Evolutionary conservation across 2,797 vertebrate genomes (phyloP), one percentile per base, ranked within the genome.

Genomic region (Syngnathus rostellatus): DNA sequence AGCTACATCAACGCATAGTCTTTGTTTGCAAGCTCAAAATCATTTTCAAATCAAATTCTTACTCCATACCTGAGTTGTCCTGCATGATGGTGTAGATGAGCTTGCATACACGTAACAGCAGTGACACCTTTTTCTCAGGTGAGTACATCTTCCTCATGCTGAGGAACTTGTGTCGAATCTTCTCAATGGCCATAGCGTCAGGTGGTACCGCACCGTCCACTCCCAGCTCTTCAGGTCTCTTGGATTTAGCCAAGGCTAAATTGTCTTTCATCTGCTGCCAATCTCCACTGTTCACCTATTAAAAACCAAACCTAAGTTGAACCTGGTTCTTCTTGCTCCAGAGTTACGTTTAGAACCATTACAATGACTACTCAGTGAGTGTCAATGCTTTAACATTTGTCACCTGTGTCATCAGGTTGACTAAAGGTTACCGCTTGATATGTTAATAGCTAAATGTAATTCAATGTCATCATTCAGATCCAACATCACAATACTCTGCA

Each of bases 31-130:
- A 39, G 23, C 17, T 23, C 59, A 23, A 8, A 43, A 45, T 23
- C 5, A 23, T 37, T 7, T 8, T 43, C n/a, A 43, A 38, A 46
- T 23, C 1, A 39, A 8, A 43, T 62, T 7, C 3, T 16, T 23
- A 67, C 14, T 51, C 12, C 62, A 54, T 88, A 99, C 97, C 96
- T 83, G 97, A 98, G 92, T 97, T 95, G 81, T 93, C 96, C 88
- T 97, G 95, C 95, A 98, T 98, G 77, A 96, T 93, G 12, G 93
- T 96, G 86, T 98, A 99, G 85, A 99, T 98, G 73, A 98, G 85
- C 81, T 99, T 99, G 86, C 97, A 99, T 68, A 98, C 93, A 53
- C 94, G 87, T 68, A 99, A 88, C 75, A 99, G 90, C 72, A 96
- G 84, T 76, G 93, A 93, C 77, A 99, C 97, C 78, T 99, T 98